These are phyloP conservation scores for Aleiodes leptofemur DNA, from an alignment of 2,888 invertebrate species.

Conservation along the genomic window DNA sequence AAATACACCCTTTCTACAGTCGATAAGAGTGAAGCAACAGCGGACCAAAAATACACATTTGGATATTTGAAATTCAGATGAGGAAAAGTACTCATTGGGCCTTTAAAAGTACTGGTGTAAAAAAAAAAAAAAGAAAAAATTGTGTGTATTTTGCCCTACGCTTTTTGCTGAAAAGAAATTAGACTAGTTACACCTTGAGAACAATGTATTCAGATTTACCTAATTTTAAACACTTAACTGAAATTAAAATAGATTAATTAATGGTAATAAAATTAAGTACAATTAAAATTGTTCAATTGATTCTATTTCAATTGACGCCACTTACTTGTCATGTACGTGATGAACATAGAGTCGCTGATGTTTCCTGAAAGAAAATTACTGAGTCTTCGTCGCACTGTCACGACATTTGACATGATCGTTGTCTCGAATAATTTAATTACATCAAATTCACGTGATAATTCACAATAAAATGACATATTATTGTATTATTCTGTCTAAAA, in stretches of 20 bases:
- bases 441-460: conserved; percentile 13
- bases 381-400: conserved; percentile 64
- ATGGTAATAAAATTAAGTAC: neutral
- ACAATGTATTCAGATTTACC: neutral
- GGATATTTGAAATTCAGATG: conserved; percentile 73
- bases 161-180: conserved; percentile 36
- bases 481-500: neutral
- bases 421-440: conserved; percentile 35
- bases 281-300: conserved; percentile 1
- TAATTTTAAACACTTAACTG: no score
- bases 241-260: neutral
- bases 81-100: conserved; percentile 33
- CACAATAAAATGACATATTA: neutral
- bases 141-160: conserved; percentile 30
- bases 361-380: conserved; percentile 73
- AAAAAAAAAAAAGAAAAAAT: conserved; percentile 48
- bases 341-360: conserved; percentile 74
- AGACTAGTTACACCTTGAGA: conserved; percentile 33
- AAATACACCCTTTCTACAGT: conserved; percentile 57
- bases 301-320: conserved; percentile 47
- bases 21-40: conserved; percentile 63
- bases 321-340: conserved; percentile 75
- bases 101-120: conserved; percentile 31
- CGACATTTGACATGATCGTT: conserved; percentile 49
- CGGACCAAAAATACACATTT: conserved; percentile 72